Conservation (phyloP, 2,888 invertebrate genomes). For the Chloromyia formosa region DNA sequence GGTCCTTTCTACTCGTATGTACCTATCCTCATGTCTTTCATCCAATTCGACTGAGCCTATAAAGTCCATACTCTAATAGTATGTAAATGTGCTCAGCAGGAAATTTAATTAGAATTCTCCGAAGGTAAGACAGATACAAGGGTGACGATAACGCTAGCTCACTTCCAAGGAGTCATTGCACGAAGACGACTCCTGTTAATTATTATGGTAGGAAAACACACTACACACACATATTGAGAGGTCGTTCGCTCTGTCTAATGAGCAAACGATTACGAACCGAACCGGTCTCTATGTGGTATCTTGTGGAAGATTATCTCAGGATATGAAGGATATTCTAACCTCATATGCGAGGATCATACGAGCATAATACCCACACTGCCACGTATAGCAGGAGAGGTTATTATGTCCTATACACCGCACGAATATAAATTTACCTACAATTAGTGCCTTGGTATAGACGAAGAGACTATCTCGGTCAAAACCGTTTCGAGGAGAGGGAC, state of each 20-base stretch:
- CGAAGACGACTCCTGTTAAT: constrained; percentile 31
- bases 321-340: not conserved
- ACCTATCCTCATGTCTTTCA: constrained; percentile 9
- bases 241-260: constrained; percentile 23
- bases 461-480: constrained; percentile 20
- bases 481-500: not conserved
- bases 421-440: constrained; percentile 34
- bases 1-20: too few relatives aligned
- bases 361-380: not conserved
- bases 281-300: not conserved
- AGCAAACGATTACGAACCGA: constrained; percentile 27
- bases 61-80: constrained; percentile 32
- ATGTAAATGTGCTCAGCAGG: constrained; percentile 35
- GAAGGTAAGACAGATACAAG: constrained; percentile 26
- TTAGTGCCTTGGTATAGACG: constrained; percentile 19
- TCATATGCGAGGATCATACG: not conserved
- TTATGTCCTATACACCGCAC: not conserved
- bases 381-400: too few relatives aligned
- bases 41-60: constrained; percentile 20
- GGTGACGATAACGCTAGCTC: not conserved
- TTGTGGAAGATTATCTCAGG: too few relatives aligned
- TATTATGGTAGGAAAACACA: constrained; percentile 29
- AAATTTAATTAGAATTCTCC: constrained; percentile 38
- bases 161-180: too few relatives aligned
- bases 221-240: not conserved